Percentiles rank a stretch among this genome's conserved stretches.
phyloP scores from a whole-genome alignment of 2,797 vertebrate genomes.

The Hoplostethus atlanticus region DNA sequence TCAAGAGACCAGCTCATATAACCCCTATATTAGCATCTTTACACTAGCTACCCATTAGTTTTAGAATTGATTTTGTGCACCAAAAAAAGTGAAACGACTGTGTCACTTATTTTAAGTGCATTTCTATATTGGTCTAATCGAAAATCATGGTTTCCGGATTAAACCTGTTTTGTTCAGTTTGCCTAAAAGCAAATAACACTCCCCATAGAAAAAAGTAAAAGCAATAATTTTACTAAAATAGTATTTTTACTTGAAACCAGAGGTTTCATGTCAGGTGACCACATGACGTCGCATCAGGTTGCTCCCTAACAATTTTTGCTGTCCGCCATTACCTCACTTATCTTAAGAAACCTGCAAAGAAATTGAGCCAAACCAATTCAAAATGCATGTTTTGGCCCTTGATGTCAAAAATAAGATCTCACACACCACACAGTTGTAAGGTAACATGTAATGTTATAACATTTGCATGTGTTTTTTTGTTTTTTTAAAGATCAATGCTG shows the following conservation, averaged over 20 bases:
- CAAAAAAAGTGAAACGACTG: slow-evolving; percentile 20
- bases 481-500: slow-evolving; percentile 12
- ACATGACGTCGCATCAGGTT: slow-evolving; percentile 9
- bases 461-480: slow-evolving; percentile 1
- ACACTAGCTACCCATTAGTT: too few relatives aligned
- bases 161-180: slow-evolving; percentile 29
- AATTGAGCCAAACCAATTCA: too few relatives aligned
- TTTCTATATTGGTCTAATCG: slow-evolving; percentile 28
- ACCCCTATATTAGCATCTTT: too few relatives aligned
- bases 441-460: too few relatives aligned
- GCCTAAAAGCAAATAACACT: slow-evolving; percentile 14
- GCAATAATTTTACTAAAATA: not conserved
- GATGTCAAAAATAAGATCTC: not conserved
- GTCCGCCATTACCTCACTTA: slow-evolving; percentile 11
- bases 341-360: too few relatives aligned
- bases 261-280: slow-evolving; percentile 17
- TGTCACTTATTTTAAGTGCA: slow-evolving; percentile 28
- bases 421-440: too few relatives aligned
- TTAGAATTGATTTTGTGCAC: not conserved
- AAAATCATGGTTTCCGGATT: slow-evolving; percentile 23
- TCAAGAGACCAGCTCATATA: too few relatives aligned
- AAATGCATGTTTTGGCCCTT: too few relatives aligned
- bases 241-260: too few relatives aligned
- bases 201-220: slow-evolving; percentile 1
- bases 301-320: not conserved